Evolutionary conservation across 2,888 invertebrate species (phyloP).

Genomic region (Leucoma salicis): DNA sequence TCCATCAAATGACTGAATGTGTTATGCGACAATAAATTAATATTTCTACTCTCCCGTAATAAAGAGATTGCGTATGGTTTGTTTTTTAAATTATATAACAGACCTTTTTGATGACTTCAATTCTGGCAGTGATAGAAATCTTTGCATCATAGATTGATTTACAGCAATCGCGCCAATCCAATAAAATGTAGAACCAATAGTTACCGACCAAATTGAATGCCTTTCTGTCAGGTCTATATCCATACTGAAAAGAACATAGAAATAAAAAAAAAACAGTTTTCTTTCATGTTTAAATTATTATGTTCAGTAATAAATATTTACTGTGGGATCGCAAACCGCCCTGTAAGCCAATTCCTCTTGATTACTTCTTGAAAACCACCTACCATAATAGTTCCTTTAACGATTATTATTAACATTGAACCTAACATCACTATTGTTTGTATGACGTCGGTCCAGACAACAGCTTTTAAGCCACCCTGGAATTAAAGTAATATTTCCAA

Average conservation of each 20-base stretch:
- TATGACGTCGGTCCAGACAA: constrained; percentile 88
- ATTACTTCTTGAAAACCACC: constrained; percentile 84
- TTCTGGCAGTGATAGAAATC: constrained; percentile 87
- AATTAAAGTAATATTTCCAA: neutral
- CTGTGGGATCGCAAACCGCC: constrained; percentile 84
- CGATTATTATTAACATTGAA: constrained; percentile 84
- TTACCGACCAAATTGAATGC: constrained; percentile 88
- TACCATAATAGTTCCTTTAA: constrained; percentile 85
- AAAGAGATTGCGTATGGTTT: too few relatives aligned
- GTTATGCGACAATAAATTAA: too few relatives aligned
- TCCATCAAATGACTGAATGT: too few relatives aligned
- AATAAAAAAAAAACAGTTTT: too few relatives aligned
- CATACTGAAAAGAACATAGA: constrained; percentile 65
- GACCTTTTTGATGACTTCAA: constrained; percentile 80
- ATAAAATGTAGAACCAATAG: constrained; percentile 86
- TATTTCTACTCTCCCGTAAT: too few relatives aligned
- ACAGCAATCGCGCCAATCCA: constrained; percentile 88
- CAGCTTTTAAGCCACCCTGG: constrained; percentile 86
- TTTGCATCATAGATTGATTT: constrained; percentile 91
- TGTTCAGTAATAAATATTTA: constrained; percentile 43
- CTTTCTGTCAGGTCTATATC: constrained; percentile 86
- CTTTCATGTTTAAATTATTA: neutral
- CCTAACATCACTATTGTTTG: constrained; percentile 87
- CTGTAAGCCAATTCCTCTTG: constrained; percentile 80
- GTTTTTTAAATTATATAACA: neutral